Percentiles rank a stretch among this genome's conserved stretches.
These are phyloP conservation scores for Drosophila santomea DNA, from an alignment of 1,140 invertebrate genomes.

Conservation along the genomic window DNA sequence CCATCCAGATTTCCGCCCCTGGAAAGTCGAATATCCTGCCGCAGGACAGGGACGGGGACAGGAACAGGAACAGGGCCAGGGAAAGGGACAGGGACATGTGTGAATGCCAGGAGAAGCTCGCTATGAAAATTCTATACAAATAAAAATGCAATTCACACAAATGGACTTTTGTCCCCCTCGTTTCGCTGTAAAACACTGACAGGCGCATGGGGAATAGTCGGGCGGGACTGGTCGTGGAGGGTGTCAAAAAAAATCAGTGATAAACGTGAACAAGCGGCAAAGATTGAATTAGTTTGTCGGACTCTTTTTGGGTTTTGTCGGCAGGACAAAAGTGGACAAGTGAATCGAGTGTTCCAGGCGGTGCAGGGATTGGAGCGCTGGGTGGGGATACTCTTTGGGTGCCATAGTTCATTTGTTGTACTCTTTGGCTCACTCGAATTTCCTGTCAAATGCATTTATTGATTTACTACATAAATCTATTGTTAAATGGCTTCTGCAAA, in stretches of 20 bases:
- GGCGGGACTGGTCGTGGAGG: conserved; percentile 1
- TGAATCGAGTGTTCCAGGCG: conserved; percentile 7
- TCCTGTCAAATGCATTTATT: conserved; percentile 73
- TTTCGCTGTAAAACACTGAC: conserved; percentile 31
- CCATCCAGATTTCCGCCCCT: conserved; percentile 11
- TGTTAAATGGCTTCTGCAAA: conserved; percentile 44
- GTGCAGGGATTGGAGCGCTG: background rate
- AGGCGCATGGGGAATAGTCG: background rate
- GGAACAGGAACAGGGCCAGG: too few relatives aligned
- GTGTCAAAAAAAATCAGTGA: conserved; percentile 50
- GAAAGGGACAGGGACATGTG: conserved; percentile 48
- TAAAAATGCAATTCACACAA: conserved; percentile 81
- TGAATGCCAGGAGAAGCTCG: conserved; percentile 51
- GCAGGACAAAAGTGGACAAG: conserved; percentile 17
- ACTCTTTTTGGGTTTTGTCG: conserved; percentile 37
- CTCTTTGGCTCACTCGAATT: conserved; percentile 18
- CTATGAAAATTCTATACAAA: conserved; percentile 82
- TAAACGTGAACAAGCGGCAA: conserved; percentile 69
- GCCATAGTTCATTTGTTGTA: conserved; percentile 53
- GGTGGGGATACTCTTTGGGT: conserved; percentile 28
- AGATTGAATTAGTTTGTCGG: conserved; percentile 81
- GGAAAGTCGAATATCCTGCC: conserved; percentile 45
- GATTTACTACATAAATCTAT: conserved; percentile 69
- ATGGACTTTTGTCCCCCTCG: conserved; percentile 56
- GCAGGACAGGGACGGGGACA: conserved; percentile 21